phyloP scores from a whole-genome alignment of 2,888 invertebrate genomes.

The Chrysolina oricalcia region DNA sequence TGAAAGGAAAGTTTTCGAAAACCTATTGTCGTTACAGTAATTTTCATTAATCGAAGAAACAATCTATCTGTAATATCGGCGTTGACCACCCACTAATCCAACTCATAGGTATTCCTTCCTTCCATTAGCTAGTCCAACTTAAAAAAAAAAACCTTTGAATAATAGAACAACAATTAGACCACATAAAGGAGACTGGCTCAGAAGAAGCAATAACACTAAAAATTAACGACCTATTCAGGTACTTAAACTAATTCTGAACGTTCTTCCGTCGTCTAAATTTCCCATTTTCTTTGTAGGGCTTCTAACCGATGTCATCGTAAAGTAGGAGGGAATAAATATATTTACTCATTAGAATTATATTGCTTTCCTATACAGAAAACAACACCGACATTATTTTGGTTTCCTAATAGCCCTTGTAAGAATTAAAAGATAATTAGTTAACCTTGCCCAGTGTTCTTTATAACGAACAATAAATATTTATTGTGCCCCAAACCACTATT shows the following conservation, averaged over 20 bases:
- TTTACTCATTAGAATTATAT: slow-evolving; percentile 34
- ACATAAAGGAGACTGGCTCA: slow-evolving; percentile 42
- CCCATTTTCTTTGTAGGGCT: slow-evolving; percentile 43
- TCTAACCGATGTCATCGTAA: slow-evolving; percentile 53
- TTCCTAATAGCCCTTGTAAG: slow-evolving; percentile 38
- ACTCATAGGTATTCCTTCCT: neutral
- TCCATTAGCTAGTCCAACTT: neutral
- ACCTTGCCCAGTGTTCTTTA: slow-evolving; percentile 35
- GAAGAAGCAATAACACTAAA: slow-evolving; percentile 56
- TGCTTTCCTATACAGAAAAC: slow-evolving; percentile 32
- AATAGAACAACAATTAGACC: slow-evolving; percentile 37
- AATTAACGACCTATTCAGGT: slow-evolving; percentile 56
- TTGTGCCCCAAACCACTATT: slow-evolving; percentile 12
- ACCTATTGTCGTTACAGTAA: too few species aligned
- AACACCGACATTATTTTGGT: slow-evolving; percentile 47
- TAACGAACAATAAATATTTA: slow-evolving; percentile 40
- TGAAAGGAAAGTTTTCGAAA: too few species aligned
- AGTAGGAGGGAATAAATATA: slow-evolving; percentile 43
- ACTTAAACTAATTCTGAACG: slow-evolving; percentile 55
- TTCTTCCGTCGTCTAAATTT: slow-evolving; percentile 38
- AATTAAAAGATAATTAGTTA: slow-evolving; percentile 39
- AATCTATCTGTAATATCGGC: neutral
- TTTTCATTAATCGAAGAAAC: too few species aligned
- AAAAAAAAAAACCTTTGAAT: slow-evolving; percentile 13
- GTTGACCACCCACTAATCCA: slow-evolving; percentile 22